Conservation (phyloP, 2,113 vertebrate genomes). For the Cygnus atratus region DNA sequence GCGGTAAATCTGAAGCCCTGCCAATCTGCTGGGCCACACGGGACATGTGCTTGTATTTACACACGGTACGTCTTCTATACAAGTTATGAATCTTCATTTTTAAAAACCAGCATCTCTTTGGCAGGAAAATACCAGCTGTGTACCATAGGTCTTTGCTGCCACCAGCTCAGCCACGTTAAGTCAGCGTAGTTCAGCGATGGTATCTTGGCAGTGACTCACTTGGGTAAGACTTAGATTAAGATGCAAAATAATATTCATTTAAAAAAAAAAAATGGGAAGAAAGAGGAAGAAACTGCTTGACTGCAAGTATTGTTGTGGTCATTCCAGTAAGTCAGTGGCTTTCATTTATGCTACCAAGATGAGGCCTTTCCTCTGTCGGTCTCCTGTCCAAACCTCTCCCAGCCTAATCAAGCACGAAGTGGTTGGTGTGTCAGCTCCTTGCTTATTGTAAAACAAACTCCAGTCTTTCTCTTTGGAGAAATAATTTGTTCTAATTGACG, state of each 20-base stretch:
- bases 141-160: not conserved
- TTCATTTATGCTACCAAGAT: fast-evolving
- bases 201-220: conserved; percentile 15
- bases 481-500: not conserved
- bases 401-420: not conserved
- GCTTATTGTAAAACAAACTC: not conserved
- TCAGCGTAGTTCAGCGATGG: not conserved
- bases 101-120: not conserved
- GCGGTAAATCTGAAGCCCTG: not conserved
- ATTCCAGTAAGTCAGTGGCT: not conserved
- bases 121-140: not conserved
- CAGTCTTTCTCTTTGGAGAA: conserved; percentile 9
- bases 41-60: not conserved
- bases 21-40: not conserved
- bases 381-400: not conserved
- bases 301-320: not conserved
- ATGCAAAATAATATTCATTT: not conserved
- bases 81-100: not conserved
- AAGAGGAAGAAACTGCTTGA: conserved; percentile 6
- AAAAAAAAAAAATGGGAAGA: not conserved
- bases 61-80: not conserved
- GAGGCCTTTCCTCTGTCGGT: not conserved
- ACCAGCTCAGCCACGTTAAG: not conserved
- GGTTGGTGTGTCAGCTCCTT: not conserved
- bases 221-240: not conserved